Percentiles rank a stretch among this genome's conserved stretches.
These are phyloP conservation scores for Oostethus manadensis DNA, from an alignment of 2,113 vertebrate species.

Conservation along the genomic window DNA sequence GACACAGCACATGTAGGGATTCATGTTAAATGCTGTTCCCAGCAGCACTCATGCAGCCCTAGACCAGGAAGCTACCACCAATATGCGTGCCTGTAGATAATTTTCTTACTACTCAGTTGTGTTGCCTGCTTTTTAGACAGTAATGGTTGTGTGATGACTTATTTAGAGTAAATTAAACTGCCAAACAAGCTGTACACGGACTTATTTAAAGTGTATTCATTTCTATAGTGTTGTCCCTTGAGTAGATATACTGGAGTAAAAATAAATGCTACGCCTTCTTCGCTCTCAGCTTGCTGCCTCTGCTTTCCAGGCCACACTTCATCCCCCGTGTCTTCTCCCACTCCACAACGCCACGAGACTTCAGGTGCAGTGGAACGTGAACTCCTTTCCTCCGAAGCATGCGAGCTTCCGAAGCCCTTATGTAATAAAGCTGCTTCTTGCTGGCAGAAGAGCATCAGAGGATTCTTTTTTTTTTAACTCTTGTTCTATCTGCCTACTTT, in stretches of 20 bases:
- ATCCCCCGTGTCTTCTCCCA: constrained; percentile 22
- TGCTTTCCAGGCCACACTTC: constrained; percentile 22
- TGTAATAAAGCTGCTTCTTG: constrained; percentile 55
- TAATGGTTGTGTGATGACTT: no score
- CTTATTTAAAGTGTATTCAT: no score
- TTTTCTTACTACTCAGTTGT: no score
- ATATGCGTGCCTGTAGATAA: no score
- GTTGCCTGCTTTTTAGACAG: no score
- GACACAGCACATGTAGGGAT: no score
- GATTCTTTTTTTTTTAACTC: constrained; percentile 24
- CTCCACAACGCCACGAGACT: constrained; percentile 27
- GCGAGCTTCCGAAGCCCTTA: constrained; percentile 59
- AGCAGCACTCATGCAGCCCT: no score
- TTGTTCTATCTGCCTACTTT: constrained; percentile 21
- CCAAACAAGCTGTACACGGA: no score
- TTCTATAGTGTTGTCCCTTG: no score
- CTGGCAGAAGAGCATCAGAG: constrained; percentile 41
- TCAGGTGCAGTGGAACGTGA: constrained; percentile 62
- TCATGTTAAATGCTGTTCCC: no score
- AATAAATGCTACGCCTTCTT: neutral
- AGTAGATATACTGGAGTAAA: neutral
- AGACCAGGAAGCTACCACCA: no score
- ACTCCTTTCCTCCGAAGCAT: constrained; percentile 61
- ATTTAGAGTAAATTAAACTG: no score
- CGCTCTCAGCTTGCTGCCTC: constrained; percentile 5